Evolutionary conservation across 2,113 vertebrate genomes (phyloP).

Genomic region (Amphiprion percula): DNA sequence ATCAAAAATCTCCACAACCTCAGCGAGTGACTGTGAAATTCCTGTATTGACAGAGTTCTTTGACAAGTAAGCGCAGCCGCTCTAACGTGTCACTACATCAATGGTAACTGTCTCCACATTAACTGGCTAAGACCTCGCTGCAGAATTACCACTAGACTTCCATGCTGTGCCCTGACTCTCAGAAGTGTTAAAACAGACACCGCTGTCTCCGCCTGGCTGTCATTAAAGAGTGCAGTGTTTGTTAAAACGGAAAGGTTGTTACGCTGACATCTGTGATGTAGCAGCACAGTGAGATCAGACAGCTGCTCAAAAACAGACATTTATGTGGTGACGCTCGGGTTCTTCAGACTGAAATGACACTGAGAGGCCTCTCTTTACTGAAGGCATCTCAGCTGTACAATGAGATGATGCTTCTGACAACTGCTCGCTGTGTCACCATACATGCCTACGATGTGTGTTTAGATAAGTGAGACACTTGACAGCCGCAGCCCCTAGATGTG

Average conservation of each 20-base stretch:
- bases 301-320: slow-evolving; percentile 60
- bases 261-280: slow-evolving; percentile 53
- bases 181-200: slow-evolving; percentile 39
- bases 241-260: slow-evolving; percentile 54
- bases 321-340: slow-evolving; percentile 51
- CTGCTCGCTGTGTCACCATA: slow-evolving; percentile 34
- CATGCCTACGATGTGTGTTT: slow-evolving; percentile 40
- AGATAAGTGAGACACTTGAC: slow-evolving; percentile 66
- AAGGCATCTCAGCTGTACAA: slow-evolving; percentile 57
- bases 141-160: slow-evolving; percentile 18
- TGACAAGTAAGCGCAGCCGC: background rate
- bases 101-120: background rate
- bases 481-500: slow-evolving; percentile 29
- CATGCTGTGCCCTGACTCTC: slow-evolving; percentile 36
- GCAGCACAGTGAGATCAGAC: slow-evolving; percentile 58
- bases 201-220: slow-evolving; percentile 18
- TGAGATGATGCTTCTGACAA: slow-evolving; percentile 62
- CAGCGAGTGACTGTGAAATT: background rate
- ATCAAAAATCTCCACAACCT: background rate
- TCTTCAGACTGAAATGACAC: slow-evolving; percentile 60
- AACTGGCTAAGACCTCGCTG: background rate
- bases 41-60: background rate
- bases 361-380: slow-evolving; percentile 42
- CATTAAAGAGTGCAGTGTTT: slow-evolving; percentile 55
- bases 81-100: slow-evolving; percentile 19